These are phyloP conservation scores for Barbus barbus DNA, from an alignment of 2,113 vertebrate genomes.

Conservation along the genomic window DNA sequence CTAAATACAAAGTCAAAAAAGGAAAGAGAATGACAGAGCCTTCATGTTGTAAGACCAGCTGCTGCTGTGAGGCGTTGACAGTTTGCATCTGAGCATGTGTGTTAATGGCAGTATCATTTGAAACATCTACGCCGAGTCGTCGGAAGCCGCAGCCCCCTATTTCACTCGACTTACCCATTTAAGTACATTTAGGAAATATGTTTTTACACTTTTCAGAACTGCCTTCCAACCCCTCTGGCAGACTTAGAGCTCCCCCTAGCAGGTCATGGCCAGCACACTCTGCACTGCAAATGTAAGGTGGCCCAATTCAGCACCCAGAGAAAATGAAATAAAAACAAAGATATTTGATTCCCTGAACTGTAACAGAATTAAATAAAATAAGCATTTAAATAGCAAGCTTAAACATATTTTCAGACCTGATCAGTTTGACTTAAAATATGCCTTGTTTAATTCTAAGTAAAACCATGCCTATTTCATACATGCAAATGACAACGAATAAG, in stretches of 20 bases:
- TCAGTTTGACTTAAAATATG: neutral
- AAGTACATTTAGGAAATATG: conserved; percentile 62
- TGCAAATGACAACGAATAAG: neutral
- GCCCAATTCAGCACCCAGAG: neutral
- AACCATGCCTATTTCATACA: neutral
- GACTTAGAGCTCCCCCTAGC: conserved; percentile 81
- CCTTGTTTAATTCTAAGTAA: neutral
- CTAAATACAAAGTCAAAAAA: neutral
- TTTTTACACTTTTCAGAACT: conserved; percentile 49
- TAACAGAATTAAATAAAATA: neutral
- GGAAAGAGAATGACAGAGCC: neutral
- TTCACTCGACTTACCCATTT: conserved; percentile 57
- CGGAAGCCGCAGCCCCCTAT: conserved; percentile 55
- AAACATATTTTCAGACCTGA: neutral
- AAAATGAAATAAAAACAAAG: neutral
- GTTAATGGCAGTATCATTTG: conserved; percentile 57
- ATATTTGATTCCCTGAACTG: neutral
- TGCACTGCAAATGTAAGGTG: conserved; percentile 43
- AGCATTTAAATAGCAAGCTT: neutral
- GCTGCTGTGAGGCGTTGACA: conserved; percentile 51
- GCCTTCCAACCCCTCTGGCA: conserved; percentile 58
- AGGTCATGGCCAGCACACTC: conserved; percentile 55
- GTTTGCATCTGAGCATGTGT: conserved; percentile 51
- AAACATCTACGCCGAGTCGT: conserved; percentile 60
- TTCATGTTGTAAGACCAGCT: conserved; percentile 47